phyloP scores from a whole-genome alignment of 2,888 invertebrate genomes.

The Trichopoda pennipes region DNA sequence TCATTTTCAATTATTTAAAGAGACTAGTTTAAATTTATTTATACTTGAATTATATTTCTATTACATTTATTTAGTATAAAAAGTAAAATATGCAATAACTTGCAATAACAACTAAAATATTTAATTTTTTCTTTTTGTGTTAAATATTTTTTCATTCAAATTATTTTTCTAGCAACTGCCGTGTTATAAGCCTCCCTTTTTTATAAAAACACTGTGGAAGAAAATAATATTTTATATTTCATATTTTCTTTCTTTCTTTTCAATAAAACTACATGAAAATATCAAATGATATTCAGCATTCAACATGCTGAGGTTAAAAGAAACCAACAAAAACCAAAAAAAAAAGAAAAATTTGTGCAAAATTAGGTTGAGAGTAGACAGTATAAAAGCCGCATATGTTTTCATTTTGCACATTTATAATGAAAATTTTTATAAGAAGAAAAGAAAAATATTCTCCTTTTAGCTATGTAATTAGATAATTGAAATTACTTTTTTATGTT shows the following conservation, averaged over 20 bases:
- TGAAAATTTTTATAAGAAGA: conserved; percentile 1
- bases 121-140: not conserved
- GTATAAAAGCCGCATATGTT: not conserved
- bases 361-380: conserved; percentile 35
- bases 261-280: not conserved
- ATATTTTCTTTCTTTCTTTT: too few relatives aligned
- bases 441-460: not conserved
- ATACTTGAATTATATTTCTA: too few relatives aligned
- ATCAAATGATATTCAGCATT: conserved; percentile 22
- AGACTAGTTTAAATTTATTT: too few relatives aligned
- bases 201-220: too few relatives aligned
- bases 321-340: not conserved
- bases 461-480: conserved; percentile 58
- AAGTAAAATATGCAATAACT: too few relatives aligned
- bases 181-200: too few relatives aligned
- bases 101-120: too few relatives aligned
- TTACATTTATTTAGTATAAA: too few relatives aligned
- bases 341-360: not conserved
- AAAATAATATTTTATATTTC: too few relatives aligned
- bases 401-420: not conserved
- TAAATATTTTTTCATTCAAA: too few relatives aligned
- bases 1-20: too few relatives aligned
- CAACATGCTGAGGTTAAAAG: not conserved
- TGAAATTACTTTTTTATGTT: conserved; percentile 41
- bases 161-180: too few relatives aligned